Percentiles rank a stretch among this genome's conserved stretches.
Evolutionary conservation across 2,113 vertebrate genomes (phyloP).

Genomic region (Semnornis frantzii): DNA sequence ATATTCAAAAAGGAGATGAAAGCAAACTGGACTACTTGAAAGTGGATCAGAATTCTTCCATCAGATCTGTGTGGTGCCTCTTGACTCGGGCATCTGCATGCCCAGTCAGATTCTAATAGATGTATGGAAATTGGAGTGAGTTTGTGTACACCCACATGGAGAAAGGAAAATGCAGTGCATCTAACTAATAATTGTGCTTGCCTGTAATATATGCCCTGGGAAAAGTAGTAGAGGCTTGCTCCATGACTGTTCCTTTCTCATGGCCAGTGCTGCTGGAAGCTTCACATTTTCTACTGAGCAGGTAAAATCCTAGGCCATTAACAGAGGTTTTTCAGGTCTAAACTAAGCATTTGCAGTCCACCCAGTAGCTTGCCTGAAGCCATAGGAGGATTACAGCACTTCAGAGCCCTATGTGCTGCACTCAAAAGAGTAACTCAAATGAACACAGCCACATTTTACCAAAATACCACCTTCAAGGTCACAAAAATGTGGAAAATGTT

Average conservation of each 20-base stretch:
- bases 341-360: not conserved
- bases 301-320: not conserved
- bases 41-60: not conserved
- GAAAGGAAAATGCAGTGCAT: not conserved
- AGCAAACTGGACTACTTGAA: not conserved
- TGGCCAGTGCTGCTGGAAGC: not conserved
- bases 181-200: not conserved
- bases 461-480: constrained; percentile 8
- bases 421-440: not conserved
- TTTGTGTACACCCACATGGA: not conserved
- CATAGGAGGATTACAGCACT: not conserved
- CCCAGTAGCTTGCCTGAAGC: constrained; percentile 23
- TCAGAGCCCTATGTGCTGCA: not conserved
- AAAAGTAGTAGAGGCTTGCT: not conserved
- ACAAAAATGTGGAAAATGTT: not conserved
- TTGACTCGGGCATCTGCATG: not conserved
- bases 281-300: not conserved
- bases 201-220: not conserved
- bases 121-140: not conserved
- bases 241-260: not conserved
- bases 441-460: constrained; percentile 24
- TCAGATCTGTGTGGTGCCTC: not conserved
- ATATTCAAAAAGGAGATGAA: not conserved
- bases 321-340: constrained; percentile 11
- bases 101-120: not conserved